phyloP scores from a whole-genome alignment of 2,113 vertebrate genomes.

The Dasyurus viverrinus region DNA sequence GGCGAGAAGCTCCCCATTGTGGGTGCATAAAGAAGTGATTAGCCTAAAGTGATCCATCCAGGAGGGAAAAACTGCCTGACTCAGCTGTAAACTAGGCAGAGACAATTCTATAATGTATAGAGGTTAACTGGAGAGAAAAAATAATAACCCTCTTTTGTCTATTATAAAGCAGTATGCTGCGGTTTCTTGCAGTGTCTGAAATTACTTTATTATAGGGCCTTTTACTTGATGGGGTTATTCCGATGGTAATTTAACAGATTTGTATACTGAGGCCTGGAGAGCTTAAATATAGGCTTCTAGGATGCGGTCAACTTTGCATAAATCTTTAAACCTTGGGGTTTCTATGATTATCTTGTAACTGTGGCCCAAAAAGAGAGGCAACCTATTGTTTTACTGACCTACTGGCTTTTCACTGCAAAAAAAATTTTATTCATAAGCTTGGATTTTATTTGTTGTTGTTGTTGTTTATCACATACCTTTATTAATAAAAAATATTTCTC shows the following conservation, averaged over 20 bases:
- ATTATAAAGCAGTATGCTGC: background rate
- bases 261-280: slow-evolving; percentile 22
- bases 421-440: background rate
- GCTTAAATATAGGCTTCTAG: background rate
- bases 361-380: accelerated
- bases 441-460: background rate
- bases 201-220: background rate
- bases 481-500: background rate
- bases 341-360: background rate
- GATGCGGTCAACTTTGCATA: background rate
- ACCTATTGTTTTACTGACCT: background rate
- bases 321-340: background rate
- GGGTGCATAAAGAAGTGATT: slow-evolving; percentile 24
- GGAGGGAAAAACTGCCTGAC: slow-evolving; percentile 49
- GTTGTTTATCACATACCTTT: background rate
- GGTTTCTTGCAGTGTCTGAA: background rate
- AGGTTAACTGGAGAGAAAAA: slow-evolving; percentile 45
- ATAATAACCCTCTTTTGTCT: slow-evolving; percentile 25
- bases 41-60: slow-evolving; percentile 24
- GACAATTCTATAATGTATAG: slow-evolving; percentile 47
- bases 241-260: slow-evolving; percentile 3
- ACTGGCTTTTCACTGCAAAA: background rate
- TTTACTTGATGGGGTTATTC: slow-evolving; percentile 27
- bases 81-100: slow-evolving; percentile 41
- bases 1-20: slow-evolving; percentile 26